These are phyloP conservation scores for Neopelma chrysocephalum DNA, from an alignment of 2,797 vertebrate genomes.

Conservation along the genomic window DNA sequence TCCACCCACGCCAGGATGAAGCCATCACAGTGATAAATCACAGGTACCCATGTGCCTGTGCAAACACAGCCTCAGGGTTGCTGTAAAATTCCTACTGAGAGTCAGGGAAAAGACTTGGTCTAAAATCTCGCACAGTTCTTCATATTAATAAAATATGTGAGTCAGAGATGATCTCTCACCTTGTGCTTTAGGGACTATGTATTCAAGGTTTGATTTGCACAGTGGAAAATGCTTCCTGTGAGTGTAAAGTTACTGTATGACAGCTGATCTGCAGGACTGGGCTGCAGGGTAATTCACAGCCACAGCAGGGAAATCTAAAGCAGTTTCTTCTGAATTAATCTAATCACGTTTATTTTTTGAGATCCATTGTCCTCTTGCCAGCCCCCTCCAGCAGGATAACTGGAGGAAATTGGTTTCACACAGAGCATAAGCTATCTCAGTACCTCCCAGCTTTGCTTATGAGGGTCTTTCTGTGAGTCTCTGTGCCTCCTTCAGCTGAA, in stretches of 20 bases:
- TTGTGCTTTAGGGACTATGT: not conserved
- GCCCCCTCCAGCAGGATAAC: not conserved
- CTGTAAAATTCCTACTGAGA: not conserved
- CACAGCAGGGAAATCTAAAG: constrained; percentile 14
- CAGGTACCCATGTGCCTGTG: not conserved
- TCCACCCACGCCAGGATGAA: not conserved
- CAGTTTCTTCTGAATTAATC: constrained; percentile 1
- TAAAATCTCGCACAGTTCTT: not conserved
- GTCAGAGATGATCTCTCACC: not conserved
- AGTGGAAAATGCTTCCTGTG: not conserved
- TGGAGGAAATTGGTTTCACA: not conserved
- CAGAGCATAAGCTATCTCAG: not conserved
- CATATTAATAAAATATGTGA: not conserved
- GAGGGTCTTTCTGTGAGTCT: not conserved
- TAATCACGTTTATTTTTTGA: not conserved
- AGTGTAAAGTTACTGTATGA: not conserved
- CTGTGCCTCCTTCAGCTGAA: not conserved
- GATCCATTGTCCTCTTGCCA: not conserved
- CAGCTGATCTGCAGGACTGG: not conserved
- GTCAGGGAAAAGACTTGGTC: not conserved
- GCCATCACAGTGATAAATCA: not conserved
- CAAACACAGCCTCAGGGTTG: not conserved
- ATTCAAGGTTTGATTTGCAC: not conserved
- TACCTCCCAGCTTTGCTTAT: not conserved
- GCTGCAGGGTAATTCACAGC: not conserved